Evolutionary conservation across 2,113 vertebrate genomes (phyloP).

Genomic region (Vireo altiloquus): DNA sequence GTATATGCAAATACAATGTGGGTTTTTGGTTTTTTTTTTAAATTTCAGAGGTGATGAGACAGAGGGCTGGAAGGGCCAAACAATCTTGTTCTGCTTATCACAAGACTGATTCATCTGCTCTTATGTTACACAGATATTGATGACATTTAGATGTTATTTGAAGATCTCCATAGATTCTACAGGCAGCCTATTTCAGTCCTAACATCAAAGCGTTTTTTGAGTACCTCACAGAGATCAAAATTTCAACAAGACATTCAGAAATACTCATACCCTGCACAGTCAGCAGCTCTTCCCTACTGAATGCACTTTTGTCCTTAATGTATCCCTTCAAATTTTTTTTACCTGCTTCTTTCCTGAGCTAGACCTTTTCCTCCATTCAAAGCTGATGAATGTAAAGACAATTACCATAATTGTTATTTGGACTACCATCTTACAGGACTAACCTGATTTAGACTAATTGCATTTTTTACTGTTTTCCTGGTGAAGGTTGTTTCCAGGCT

Average conservation of each 20-base stretch:
- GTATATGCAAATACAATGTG: not conserved
- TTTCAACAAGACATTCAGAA: not conserved
- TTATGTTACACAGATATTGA: not conserved
- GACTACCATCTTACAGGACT: not conserved
- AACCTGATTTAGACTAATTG: not conserved
- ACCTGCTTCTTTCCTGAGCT: not conserved
- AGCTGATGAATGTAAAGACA: not conserved
- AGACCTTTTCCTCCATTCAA: not conserved
- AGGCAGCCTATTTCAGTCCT: not conserved
- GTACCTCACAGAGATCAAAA: not conserved
- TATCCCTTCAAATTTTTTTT: not conserved
- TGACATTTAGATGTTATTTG: not conserved
- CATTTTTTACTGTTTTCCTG: not conserved
- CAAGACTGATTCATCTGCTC: not conserved
- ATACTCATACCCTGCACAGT: not conserved
- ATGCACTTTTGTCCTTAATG: not conserved
- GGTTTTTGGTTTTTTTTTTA: not conserved
- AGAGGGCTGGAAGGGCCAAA: not conserved
- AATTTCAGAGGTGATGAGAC: not conserved
- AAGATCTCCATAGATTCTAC: not conserved
- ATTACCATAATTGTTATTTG: not conserved
- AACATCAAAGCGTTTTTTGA: not conserved
- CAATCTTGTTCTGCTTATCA: not conserved
- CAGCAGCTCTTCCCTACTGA: not conserved
- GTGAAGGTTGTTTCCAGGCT: not conserved